Evolutionary conservation across 2,113 vertebrate genomes (phyloP).

Genomic region (Centropristis striata): DNA sequence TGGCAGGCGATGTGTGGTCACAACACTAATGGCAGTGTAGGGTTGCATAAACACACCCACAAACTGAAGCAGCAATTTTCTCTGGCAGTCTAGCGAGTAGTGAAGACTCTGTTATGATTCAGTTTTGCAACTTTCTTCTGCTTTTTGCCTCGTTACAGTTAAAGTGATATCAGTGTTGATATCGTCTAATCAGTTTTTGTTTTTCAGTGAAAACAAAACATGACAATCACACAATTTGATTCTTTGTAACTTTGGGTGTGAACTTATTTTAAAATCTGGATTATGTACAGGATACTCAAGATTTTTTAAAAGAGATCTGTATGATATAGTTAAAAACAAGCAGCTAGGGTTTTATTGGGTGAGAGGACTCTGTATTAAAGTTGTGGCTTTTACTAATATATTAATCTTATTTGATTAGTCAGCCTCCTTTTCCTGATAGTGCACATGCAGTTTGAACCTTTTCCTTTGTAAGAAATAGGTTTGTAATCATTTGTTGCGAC

Average conservation of each 20-base stretch:
- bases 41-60: slow-evolving; percentile 86
- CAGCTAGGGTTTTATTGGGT: slow-evolving; percentile 49
- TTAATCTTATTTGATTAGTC: slow-evolving; percentile 40
- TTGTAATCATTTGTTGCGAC: not conserved
- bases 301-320: slow-evolving; percentile 17
- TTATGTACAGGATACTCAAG: slow-evolving; percentile 14
- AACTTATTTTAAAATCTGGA: slow-evolving; percentile 2
- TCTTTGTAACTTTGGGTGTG: slow-evolving; percentile 18
- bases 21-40: slow-evolving; percentile 86
- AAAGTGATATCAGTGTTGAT: slow-evolving; percentile 30
- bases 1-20: slow-evolving; percentile 81
- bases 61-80: slow-evolving; percentile 86
- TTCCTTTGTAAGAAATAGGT: not conserved
- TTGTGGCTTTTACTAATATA: slow-evolving; percentile 60
- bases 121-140: slow-evolving; percentile 58
- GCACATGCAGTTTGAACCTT: not conserved
- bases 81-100: slow-evolving; percentile 75
- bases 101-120: slow-evolving; percentile 70
- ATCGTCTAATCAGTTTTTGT: not conserved
- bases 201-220: not conserved
- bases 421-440: not conserved
- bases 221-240: not conserved
- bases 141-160: slow-evolving; percentile 56
- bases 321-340: slow-evolving; percentile 38
- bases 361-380: slow-evolving; percentile 59